phyloP scores from a whole-genome alignment of 2,888 invertebrate genomes.

The Rhyacophila evoluta region DNA sequence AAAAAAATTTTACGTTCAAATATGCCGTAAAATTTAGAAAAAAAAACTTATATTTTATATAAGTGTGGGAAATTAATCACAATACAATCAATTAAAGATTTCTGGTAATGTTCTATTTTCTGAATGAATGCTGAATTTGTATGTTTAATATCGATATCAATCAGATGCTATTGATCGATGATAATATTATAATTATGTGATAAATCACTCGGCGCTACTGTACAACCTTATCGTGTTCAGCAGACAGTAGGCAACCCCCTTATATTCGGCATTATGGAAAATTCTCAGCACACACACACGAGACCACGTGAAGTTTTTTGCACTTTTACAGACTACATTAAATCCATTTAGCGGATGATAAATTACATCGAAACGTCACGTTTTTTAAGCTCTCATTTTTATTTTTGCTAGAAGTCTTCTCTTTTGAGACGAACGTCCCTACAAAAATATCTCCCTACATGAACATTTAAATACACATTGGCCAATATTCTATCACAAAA shows the following conservation, averaged over 20 bases:
- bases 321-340: constrained; percentile 55
- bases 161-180: too few relatives aligned
- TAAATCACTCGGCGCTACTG: constrained; percentile 26
- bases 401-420: constrained; percentile 41
- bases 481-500: neutral
- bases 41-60: too few relatives aligned
- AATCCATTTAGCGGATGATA: constrained; percentile 55
- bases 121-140: too few relatives aligned
- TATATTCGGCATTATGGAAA: constrained; percentile 50
- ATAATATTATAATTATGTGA: too few relatives aligned
- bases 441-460: neutral
- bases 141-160: too few relatives aligned
- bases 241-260: constrained; percentile 30
- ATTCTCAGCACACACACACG: constrained; percentile 37
- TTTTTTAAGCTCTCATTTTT: constrained; percentile 47
- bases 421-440: constrained; percentile 12
- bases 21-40: too few relatives aligned
- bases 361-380: constrained; percentile 52
- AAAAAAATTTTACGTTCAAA: too few relatives aligned
- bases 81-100: too few relatives aligned
- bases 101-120: too few relatives aligned
- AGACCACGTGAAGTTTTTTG: constrained; percentile 52
- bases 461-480: constrained; percentile 1
- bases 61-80: too few relatives aligned
- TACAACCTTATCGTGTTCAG: constrained; percentile 25